Evolutionary conservation across 2,797 vertebrate genomes (phyloP), one percentile per base, ranked within the genome.

Genomic region (Hypotaenidia okinawae): DNA sequence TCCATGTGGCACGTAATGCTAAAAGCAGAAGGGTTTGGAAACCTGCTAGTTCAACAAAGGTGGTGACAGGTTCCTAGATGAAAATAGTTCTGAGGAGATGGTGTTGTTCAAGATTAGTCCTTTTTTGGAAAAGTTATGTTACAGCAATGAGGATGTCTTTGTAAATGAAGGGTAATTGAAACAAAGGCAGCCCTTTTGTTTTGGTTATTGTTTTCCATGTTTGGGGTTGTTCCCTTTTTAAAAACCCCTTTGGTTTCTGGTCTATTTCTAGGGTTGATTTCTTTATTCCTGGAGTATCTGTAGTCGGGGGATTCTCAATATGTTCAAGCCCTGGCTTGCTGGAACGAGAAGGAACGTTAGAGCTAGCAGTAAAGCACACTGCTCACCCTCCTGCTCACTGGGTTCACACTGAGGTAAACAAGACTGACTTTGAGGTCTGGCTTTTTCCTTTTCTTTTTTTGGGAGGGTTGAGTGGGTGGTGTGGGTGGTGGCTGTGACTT

Each of bases 281-380:
- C 96, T 99, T 99, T 97, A 99, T 99, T 94, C 99, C 99, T 12
- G 99, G 98, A 28, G 84, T 99, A 63, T 98, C 99, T 89, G 98
- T 98, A 82, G 98, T 99, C 90, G 99, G 99, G 41, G 99, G 99
- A 16, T 99, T 99, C 98, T 99, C 99, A 69, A 98, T 99, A 96
- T 99, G 99, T 97, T 99, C 99, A 87, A 98, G 98, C 85, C 99
- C 99, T 3, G 98, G 98, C 51, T 96, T 99, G 69, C 94, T 99
- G 77, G 96, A 98, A 97, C 97, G 97, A 93, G 99, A 99, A 84
- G 98, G 99, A 24, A 78, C 98, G 33, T 85, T 99, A 49, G 99
- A 99, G 93, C 96, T 99, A 93, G 99, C 99, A 32, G 98, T 99
- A 91, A 99, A 99, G 95, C 97, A 98, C 74, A 57, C 98, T 32